Evolutionary conservation across 1,140 invertebrate genomes (phyloP).

Genomic region (Phortica variegata): DNA sequence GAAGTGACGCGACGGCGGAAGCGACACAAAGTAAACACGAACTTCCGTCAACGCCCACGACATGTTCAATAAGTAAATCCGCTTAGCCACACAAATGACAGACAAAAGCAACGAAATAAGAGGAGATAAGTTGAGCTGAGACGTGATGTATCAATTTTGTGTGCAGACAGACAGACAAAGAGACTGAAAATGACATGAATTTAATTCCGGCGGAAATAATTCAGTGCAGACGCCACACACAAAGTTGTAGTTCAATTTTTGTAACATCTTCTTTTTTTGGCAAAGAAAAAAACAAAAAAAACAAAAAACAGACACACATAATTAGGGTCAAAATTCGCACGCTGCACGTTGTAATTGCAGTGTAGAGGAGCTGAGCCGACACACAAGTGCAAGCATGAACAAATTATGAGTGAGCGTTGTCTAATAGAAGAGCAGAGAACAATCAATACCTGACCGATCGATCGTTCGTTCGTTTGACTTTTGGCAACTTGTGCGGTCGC

Average conservation of each 20-base stretch:
- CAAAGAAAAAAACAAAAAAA: constrained; percentile 17
- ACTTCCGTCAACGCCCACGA: constrained; percentile 43
- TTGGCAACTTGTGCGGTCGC: too few relatives aligned
- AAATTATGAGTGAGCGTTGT: too few relatives aligned
- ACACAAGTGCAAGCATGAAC: too few relatives aligned
- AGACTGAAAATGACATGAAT: constrained; percentile 14
- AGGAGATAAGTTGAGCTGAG: constrained; percentile 38
- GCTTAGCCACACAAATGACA: too few relatives aligned
- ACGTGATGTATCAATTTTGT: constrained; percentile 22
- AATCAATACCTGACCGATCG: too few relatives aligned
- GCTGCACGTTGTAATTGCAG: too few relatives aligned
- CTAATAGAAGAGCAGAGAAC: too few relatives aligned
- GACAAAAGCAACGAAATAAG: too few relatives aligned
- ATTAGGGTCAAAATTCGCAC: constrained; percentile 51
- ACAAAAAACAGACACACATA: too few relatives aligned
- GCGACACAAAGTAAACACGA: constrained; percentile 10
- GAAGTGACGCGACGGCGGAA: too few relatives aligned
- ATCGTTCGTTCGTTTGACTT: too few relatives aligned
- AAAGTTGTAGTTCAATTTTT: neutral
- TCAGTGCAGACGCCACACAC: constrained; percentile 5
- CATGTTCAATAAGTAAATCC: neutral
- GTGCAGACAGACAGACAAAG: constrained; percentile 5
- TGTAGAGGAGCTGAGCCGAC: too few relatives aligned
- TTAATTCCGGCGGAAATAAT: constrained; percentile 48
- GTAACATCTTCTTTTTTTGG: constrained; percentile 13